A percentile compares a stretch with the other conserved stretches of the same genome.
Conservation (phyloP, 2,113 vertebrate species). For the Glaucidium brasilianum region DNA sequence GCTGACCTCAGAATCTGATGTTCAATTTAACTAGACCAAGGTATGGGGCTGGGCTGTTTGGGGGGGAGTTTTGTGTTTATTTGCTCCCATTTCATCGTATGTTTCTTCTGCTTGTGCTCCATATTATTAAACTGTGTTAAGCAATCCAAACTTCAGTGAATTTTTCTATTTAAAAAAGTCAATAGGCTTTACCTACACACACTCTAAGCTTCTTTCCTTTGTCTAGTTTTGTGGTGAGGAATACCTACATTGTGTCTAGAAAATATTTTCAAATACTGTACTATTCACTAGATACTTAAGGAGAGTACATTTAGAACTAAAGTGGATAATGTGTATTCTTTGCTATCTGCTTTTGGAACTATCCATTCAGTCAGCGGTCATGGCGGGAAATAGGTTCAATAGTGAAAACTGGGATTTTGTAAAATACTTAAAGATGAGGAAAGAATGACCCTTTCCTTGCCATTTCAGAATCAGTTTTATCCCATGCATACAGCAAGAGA, state of each 20-base stretch:
- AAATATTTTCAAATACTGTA: background rate
- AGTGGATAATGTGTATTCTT: background rate
- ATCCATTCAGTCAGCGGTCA: background rate
- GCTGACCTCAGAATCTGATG: background rate
- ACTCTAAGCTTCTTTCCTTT: constrained; percentile 13
- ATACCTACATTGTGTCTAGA: background rate
- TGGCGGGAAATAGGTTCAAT: background rate
- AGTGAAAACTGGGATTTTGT: background rate
- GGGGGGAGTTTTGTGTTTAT: background rate
- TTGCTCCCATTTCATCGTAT: background rate
- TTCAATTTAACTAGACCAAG: background rate
- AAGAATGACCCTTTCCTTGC: background rate
- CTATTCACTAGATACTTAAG: background rate
- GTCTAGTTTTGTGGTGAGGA: background rate
- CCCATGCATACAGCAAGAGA: background rate
- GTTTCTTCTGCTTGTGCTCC: background rate
- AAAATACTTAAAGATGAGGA: background rate
- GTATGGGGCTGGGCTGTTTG: background rate
- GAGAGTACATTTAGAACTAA: background rate
- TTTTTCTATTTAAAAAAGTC: background rate
- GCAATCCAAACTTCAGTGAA: background rate
- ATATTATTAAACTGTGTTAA: background rate
- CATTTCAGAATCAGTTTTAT: background rate
- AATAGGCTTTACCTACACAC: background rate
- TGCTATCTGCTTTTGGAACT: background rate